A percentile compares a stretch with the other conserved stretches of the same genome.
These are phyloP conservation scores for Molossus alvarezi DNA, from an alignment of 2,797 vertebrate genomes.

Conservation along the genomic window DNA sequence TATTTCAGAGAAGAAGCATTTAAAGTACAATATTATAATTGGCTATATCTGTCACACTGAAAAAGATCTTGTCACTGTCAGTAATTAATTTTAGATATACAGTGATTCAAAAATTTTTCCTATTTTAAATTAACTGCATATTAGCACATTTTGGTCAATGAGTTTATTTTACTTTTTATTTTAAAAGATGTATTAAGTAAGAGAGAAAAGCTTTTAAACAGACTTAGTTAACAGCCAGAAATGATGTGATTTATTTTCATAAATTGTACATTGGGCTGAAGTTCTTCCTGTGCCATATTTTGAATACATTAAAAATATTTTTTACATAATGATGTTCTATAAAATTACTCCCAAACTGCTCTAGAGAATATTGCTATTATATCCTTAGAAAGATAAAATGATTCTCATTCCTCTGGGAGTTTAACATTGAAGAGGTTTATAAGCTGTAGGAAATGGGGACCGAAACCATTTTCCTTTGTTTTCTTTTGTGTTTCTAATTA, in stretches of 20 bases:
- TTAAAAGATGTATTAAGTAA: slow-evolving; percentile 68
- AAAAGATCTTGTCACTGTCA: slow-evolving; percentile 41
- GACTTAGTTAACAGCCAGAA: slow-evolving; percentile 86
- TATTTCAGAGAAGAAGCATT: slow-evolving; percentile 69
- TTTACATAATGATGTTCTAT: slow-evolving; percentile 75
- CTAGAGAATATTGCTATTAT: slow-evolving; percentile 72
- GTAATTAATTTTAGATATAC: slow-evolving; percentile 78
- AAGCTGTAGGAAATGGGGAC: slow-evolving; percentile 20
- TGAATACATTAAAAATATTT: slow-evolving; percentile 82
- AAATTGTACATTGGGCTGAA: slow-evolving; percentile 84
- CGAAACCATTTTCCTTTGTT: slow-evolving; percentile 70
- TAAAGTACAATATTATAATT: slow-evolving; percentile 71
- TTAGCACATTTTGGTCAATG: slow-evolving; percentile 74
- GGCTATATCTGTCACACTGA: slow-evolving; percentile 70
- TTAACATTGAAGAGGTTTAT: slow-evolving; percentile 67
- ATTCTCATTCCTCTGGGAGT: slow-evolving; percentile 60
- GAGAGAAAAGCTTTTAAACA: slow-evolving; percentile 80
- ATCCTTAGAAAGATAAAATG: slow-evolving; percentile 73
- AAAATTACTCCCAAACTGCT: slow-evolving; percentile 65
- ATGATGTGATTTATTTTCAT: slow-evolving; percentile 83
- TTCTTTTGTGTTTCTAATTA: slow-evolving; percentile 78
- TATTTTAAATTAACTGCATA: slow-evolving; percentile 72
- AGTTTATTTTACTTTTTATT: slow-evolving; percentile 79
- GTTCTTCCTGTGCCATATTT: slow-evolving; percentile 81
- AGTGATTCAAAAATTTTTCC: slow-evolving; percentile 54